phyloP scores from a whole-genome alignment of 37 sponge, comb jelly and placozoan species.

The Halichondria panicea region DNA sequence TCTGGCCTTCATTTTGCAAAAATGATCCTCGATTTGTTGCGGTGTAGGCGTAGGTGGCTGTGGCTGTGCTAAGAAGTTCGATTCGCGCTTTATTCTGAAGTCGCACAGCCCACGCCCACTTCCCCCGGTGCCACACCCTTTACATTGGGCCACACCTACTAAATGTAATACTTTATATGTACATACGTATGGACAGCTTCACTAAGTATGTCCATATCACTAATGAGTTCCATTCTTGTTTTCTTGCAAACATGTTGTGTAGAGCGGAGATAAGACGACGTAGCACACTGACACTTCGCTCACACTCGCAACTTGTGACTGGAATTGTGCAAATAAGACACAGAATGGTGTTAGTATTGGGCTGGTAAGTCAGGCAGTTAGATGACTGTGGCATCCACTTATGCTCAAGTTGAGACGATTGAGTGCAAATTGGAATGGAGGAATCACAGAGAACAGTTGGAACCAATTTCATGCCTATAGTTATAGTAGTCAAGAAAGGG shows the following conservation, averaged over 20 bases:
- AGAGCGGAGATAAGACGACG: slow-evolving; percentile 43
- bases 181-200: too few relatives aligned
- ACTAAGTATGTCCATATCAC: neutral
- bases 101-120: too few relatives aligned
- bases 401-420: slow-evolving; percentile 1
- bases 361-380: slow-evolving; percentile 37
- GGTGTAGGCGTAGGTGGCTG: too few relatives aligned
- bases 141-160: too few relatives aligned
- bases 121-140: too few relatives aligned
- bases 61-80: too few relatives aligned
- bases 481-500: slow-evolving; percentile 51
- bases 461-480: slow-evolving; percentile 31
- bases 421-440: slow-evolving; percentile 1
- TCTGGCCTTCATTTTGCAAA: too few relatives aligned
- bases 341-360: slow-evolving; percentile 27
- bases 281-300: slow-evolving; percentile 34
- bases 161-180: too few relatives aligned
- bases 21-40: too few relatives aligned
- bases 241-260: slow-evolving; percentile 35
- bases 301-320: slow-evolving; percentile 42
- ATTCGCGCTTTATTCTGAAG: too few relatives aligned
- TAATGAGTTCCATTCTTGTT: slow-evolving; percentile 16
- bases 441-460: slow-evolving; percentile 25
- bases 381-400: slow-evolving; percentile 20
- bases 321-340: slow-evolving; percentile 22